Base-by-base conservation (phyloP, 2,113 vertebrate genomes). In the Misgurnus anguillicaudatus region DNA sequence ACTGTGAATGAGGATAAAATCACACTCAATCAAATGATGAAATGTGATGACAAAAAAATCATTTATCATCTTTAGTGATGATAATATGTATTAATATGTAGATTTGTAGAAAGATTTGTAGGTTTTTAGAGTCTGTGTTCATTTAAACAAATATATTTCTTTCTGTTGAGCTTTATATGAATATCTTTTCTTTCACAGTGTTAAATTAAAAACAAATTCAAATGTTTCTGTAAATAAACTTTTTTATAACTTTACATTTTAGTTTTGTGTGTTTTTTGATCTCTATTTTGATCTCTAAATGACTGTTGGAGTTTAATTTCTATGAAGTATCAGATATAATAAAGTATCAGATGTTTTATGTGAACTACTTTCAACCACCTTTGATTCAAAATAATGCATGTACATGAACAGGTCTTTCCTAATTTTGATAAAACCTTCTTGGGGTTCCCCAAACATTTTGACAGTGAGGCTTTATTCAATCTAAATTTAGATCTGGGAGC, bases 11-110 rank as follows among this genome's bases (percentile, higher is more conserved):
- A 78, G n/a, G 67, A 80, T 68, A 51, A 63, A 80, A 77, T 48
- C 62, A 57, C 51, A 80, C 72, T 67, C n/a, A n/a, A n/a, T n/a
- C n/a, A 80, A 62, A 77, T 9, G 17, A 65, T 72, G 57, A 83
- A 62, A 45, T 17, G 55, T 57, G 47, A 68, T 79, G 78, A 80
- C n/a, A n/a, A 73, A 5, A 60, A 39, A 47, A 64, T 58, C 53
- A 73, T 67, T 66, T 61, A 21, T 60, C 31, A 42, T 58, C 17
- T 63, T 55, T 39, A 55, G 38, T 39, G 9, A 48, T 55, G 10
- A 74, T 11, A 42, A 48, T 62, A 62, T 75, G 24, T 21, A 75
- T 58, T 62, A 75, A 62, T 75, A 62, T 75, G 72, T 45, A 62
- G 9, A 62, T 62, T 75, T 62, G 8, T 74, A 31, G 57, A 61